A percentile compares a stretch with the other conserved stretches of the same genome.
These are phyloP conservation scores for Uromys caudimaculatus DNA, from an alignment of 2,797 vertebrate genomes.

Conservation along the genomic window DNA sequence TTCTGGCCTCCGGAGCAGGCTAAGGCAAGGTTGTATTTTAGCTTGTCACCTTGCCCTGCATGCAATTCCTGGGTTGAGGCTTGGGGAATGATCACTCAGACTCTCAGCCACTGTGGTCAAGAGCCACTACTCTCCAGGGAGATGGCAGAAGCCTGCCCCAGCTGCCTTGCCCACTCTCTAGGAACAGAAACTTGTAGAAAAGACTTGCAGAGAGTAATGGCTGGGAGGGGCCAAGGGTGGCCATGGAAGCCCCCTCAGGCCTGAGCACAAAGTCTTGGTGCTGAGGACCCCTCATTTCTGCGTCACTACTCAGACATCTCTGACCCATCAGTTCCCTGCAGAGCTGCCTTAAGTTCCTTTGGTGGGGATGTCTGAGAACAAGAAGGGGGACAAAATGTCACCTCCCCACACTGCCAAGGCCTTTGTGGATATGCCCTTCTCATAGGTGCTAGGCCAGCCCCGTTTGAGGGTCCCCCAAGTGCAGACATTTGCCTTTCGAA, in stretches of 20 bases:
- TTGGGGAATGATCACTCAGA: not conserved
- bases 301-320: not conserved
- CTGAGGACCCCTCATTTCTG: not conserved
- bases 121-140: not conserved
- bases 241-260: not conserved
- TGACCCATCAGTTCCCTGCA: not conserved
- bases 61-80: not conserved
- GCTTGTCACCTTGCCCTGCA: not conserved
- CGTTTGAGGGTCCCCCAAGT: not conserved
- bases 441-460: not conserved
- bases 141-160: not conserved
- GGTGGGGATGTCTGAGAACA: not conserved
- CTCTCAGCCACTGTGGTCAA: not conserved
- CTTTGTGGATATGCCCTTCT: not conserved
- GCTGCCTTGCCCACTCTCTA: not conserved
- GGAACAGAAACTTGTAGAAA: not conserved
- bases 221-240: not conserved
- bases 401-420: not conserved
- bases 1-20: not conserved
- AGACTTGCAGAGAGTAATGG: not conserved
- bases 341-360: not conserved
- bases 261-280: no score
- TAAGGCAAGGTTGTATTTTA: not conserved
- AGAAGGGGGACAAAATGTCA: not conserved
- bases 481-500: conserved; percentile 48